phyloP scores from a whole-genome alignment of 2,888 invertebrate genomes.

The Clistopyga incitator region DNA sequence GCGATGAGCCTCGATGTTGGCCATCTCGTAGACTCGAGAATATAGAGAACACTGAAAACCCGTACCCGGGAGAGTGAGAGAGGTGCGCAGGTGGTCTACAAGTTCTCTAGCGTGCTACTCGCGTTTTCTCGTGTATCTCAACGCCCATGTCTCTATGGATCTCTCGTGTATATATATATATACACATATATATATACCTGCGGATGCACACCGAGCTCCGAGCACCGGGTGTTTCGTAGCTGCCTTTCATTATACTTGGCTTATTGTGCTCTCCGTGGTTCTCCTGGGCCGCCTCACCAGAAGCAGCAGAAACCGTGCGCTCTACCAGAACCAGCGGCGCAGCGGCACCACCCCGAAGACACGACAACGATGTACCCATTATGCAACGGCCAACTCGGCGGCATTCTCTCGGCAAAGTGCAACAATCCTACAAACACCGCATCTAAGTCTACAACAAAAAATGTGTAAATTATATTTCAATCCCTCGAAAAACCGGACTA shows the following conservation, averaged over 20 bases:
- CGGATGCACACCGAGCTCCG: not conserved
- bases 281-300: not conserved
- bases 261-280: constrained; percentile 3
- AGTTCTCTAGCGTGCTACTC: not conserved
- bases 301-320: not conserved
- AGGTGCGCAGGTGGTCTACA: not conserved
- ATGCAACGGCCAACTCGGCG: constrained; percentile 10
- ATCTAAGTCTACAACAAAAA: not conserved
- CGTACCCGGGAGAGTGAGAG: not conserved
- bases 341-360: constrained; percentile 15
- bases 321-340: constrained; percentile 10
- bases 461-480: not conserved
- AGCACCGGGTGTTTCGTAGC: constrained; percentile 28
- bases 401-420: not conserved
- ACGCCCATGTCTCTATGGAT: not conserved
- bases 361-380: constrained; percentile 26
- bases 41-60: not conserved
- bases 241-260: constrained; percentile 12
- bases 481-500: too few relatives aligned
- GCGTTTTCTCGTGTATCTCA: constrained; percentile 8
- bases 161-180: not conserved
- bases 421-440: not conserved
- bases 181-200: not conserved
- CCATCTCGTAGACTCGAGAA: not conserved
- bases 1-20: not conserved